Conservation (phyloP, 2,888 invertebrate species). For the Rambutsinella grinnellia region DNA sequence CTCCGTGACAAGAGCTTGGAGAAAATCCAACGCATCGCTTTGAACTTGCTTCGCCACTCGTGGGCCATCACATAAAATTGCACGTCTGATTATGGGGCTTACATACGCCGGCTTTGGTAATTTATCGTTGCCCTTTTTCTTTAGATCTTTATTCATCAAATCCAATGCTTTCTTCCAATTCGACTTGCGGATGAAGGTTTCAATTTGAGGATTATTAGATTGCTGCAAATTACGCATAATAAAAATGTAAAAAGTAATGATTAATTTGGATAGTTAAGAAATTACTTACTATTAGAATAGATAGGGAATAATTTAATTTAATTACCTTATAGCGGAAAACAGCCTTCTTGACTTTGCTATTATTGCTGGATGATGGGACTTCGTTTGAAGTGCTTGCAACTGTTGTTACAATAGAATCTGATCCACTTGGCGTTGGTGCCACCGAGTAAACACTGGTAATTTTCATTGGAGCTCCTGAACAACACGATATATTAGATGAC, state of each 20-base stretch:
- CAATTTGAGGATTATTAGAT: constrained; percentile 11
- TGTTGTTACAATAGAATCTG: too few relatives aligned
- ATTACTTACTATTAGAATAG: neutral
- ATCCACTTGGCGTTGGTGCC: neutral
- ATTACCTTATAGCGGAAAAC: constrained; percentile 12
- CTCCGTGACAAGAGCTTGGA: neutral
- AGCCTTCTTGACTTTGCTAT: neutral
- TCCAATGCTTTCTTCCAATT: constrained; percentile 21
- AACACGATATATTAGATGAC: neutral
- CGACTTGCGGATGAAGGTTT: constrained; percentile 3
- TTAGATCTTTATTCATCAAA: neutral
- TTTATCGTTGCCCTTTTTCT: neutral
- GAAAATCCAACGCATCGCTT: constrained; percentile 2
- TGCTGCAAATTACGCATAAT: constrained; percentile 1
- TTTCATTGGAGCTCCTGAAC: neutral
- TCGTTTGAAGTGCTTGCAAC: neutral
- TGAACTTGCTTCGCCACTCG: constrained; percentile 26
- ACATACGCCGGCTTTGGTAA: neutral
- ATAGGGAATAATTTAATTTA: neutral
- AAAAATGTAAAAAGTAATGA: neutral
- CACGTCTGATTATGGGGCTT: constrained; percentile 1
- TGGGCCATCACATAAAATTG: constrained; percentile 19
- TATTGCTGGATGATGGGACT: neutral
- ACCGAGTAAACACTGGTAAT: constrained; percentile 15
- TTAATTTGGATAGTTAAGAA: neutral